Conservation (phyloP, 2,888 invertebrate species). For the Halocaridina rubra region DNA sequence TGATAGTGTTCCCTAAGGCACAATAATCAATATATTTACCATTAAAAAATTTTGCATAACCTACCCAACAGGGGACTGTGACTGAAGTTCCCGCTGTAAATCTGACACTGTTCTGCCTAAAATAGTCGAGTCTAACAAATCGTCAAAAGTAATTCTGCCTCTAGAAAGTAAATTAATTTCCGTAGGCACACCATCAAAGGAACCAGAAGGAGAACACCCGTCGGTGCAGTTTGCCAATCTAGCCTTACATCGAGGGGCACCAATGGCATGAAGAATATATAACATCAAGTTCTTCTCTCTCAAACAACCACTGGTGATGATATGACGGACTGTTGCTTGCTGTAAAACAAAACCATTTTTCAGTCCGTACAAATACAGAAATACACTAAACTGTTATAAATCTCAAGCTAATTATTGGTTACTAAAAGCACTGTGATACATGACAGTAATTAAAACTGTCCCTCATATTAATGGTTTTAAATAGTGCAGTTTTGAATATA, state of each 20-base stretch:
- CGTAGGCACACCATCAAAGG: slow-evolving; percentile 82
- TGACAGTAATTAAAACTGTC: too few species aligned
- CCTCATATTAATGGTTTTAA: too few species aligned
- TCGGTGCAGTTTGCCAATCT: slow-evolving; percentile 74
- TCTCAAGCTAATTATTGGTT: too few species aligned
- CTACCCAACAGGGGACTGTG: slow-evolving; percentile 14
- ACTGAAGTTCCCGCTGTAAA: slow-evolving; percentile 15
- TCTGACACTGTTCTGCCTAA: slow-evolving; percentile 65
- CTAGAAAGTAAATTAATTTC: slow-evolving; percentile 74
- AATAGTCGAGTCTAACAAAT: slow-evolving; percentile 77
- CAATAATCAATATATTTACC: too few species aligned
- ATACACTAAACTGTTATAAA: too few species aligned
- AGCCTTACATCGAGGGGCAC: slow-evolving; percentile 79
- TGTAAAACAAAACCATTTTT: too few species aligned
- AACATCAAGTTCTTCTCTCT: slow-evolving; percentile 76
- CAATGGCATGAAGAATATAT: slow-evolving; percentile 86
- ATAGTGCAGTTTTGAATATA: too few species aligned
- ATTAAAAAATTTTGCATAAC: too few species aligned
- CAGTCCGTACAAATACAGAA: too few species aligned
- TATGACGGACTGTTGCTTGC: slow-evolving; percentile 81
- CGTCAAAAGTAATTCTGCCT: slow-evolving; percentile 38
- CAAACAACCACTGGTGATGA: slow-evolving; percentile 71
- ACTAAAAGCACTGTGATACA: too few species aligned
- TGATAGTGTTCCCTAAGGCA: too few species aligned
- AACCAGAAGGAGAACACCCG: slow-evolving; percentile 80